Evolutionary conservation across 2,888 invertebrate species (phyloP).

Genomic region (Cotesia congregata): DNA sequence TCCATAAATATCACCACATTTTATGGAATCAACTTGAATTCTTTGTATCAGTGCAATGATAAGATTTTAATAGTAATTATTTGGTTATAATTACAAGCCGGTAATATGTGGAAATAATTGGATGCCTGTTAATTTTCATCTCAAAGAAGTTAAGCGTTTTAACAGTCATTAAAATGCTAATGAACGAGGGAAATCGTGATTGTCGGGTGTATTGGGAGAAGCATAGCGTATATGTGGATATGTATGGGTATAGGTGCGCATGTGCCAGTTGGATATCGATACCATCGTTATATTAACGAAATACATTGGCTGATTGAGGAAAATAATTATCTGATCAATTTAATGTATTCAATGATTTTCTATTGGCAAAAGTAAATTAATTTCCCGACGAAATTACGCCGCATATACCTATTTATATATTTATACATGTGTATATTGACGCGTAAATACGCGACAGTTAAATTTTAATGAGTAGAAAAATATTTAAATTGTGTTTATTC

Average conservation of each 20-base stretch:
- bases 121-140: conserved; percentile 42
- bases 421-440: not conserved
- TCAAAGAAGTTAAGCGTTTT: conserved; percentile 48
- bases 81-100: not conserved
- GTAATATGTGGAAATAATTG: conserved; percentile 43
- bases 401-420: not conserved
- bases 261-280: not conserved
- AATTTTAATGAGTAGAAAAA: not conserved
- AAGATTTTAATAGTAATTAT: not conserved
- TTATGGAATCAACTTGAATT: no score
- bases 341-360: not conserved
- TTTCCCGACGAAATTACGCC: not conserved
- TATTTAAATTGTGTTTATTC: conserved; percentile 13
- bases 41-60: no score
- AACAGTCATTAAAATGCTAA: conserved; percentile 50
- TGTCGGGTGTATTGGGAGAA: conserved; percentile 7
- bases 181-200: conserved; percentile 36
- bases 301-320: conserved; percentile 1
- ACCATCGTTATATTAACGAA: conserved; percentile 1
- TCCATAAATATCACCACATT: no score
- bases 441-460: not conserved
- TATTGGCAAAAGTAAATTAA: not conserved
- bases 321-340: conserved; percentile 17
- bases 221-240: not conserved
- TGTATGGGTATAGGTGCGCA: not conserved